Evolutionary conservation across 2,797 vertebrate genomes (phyloP).

Genomic region (Aselliscus stoliczkanus): DNA sequence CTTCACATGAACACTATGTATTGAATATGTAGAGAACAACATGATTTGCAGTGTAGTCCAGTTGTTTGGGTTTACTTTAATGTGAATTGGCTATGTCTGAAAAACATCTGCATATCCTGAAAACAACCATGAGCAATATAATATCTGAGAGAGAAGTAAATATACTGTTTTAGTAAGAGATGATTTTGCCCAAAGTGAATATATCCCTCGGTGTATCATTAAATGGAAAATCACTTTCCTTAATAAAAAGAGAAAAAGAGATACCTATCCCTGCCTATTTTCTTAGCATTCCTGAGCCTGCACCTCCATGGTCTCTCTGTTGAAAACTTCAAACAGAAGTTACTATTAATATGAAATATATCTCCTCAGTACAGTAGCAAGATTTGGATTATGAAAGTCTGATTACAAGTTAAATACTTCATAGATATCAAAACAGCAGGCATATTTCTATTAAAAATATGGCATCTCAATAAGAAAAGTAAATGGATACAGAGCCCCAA

Average conservation of each 20-base stretch:
- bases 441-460: not conserved
- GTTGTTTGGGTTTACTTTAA: not conserved
- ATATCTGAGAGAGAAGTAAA: not conserved
- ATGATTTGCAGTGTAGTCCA: not conserved
- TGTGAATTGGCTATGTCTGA: not conserved
- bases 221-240: not conserved
- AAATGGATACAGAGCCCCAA: not conserved
- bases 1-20: not conserved
- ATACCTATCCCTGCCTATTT: not conserved
- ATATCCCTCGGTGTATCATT: not conserved
- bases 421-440: not conserved
- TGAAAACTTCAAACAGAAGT: not conserved
- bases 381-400: constrained; percentile 10
- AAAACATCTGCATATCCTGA: not conserved
- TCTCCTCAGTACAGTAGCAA: not conserved
- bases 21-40: constrained; percentile 4
- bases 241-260: not conserved
- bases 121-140: not conserved
- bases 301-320: not conserved
- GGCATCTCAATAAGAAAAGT: not conserved
- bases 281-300: not conserved
- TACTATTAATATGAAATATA: not conserved
- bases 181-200: not conserved
- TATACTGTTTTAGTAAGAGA: not conserved
- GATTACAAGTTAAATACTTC: not conserved